Evolutionary conservation across 2,888 invertebrate species (phyloP).

Genomic region (Erebia palarica): DNA sequence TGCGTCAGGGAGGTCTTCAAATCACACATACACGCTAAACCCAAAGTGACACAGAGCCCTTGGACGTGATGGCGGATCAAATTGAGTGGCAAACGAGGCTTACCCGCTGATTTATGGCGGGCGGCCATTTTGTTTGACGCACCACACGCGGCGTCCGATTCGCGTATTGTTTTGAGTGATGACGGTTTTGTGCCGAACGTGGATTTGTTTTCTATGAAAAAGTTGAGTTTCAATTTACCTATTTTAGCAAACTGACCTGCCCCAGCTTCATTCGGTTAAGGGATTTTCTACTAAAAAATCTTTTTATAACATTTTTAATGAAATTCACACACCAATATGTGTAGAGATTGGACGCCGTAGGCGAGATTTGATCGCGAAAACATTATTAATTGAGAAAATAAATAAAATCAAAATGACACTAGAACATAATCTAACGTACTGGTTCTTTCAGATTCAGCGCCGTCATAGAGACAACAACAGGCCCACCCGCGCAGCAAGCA

Average conservation of each 20-base stretch:
- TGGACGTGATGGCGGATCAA: conserved; percentile 29
- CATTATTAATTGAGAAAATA: too few species aligned
- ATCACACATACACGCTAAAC: background rate
- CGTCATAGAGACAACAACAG: too few species aligned
- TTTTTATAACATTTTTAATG: too few species aligned
- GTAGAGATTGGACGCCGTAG: too few species aligned
- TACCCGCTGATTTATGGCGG: conserved; percentile 32
- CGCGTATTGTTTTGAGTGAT: conserved; percentile 36
- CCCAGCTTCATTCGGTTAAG: too few species aligned
- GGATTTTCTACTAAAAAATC: too few species aligned
- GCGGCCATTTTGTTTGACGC: conserved; percentile 29
- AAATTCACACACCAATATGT: too few species aligned
- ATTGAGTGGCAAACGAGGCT: conserved; percentile 29
- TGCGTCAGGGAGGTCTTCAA: background rate
- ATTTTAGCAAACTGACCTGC: background rate
- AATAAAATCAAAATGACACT: too few species aligned
- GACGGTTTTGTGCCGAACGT: conserved; percentile 2
- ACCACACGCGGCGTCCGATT: conserved; percentile 22
- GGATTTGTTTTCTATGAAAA: background rate
- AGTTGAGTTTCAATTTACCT: background rate
- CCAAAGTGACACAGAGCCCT: conserved; percentile 16
- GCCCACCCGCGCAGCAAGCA: too few species aligned
- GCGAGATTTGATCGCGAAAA: too few species aligned
- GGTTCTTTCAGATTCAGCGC: too few species aligned
- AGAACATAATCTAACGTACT: too few species aligned